These are phyloP conservation scores for Laterallus jamaicensis DNA, from an alignment of 2,113 vertebrate species.

Conservation along the genomic window DNA sequence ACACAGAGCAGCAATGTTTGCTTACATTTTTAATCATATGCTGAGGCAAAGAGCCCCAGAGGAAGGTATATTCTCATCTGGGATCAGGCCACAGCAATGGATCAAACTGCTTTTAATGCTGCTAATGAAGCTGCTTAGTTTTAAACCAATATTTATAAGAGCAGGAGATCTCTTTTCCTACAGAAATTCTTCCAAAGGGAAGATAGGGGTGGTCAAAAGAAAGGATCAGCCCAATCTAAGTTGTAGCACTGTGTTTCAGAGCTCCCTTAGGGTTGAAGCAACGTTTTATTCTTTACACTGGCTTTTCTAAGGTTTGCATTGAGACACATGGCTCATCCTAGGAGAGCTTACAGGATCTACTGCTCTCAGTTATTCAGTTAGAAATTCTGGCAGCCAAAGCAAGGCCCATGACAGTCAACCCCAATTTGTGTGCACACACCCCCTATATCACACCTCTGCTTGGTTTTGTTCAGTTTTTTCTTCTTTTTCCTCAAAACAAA, in stretches of 20 bases:
- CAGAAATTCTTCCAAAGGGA: not conserved
- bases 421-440: rapidly evolving
- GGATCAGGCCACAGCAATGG: not conserved
- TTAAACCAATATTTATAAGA: not conserved
- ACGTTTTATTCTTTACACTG: not conserved
- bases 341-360: not conserved
- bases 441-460: not conserved
- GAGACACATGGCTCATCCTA: not conserved
- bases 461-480: not conserved
- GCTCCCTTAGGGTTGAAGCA: not conserved
- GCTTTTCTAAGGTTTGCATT: not conserved
- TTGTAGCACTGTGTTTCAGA: not conserved
- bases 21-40: not conserved
- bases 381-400: not conserved
- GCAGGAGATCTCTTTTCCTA: not conserved
- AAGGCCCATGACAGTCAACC: not conserved
- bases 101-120: not conserved
- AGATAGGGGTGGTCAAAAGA: rapidly evolving
- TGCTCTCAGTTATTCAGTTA: not conserved
- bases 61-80: not conserved
- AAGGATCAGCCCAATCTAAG: not conserved
- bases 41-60: not conserved
- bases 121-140: not conserved
- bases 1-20: not conserved
- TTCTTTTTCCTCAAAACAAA: not conserved